Evolutionary conservation across 2,113 vertebrate genomes (phyloP).

Genomic region (Osmerus eperlanus): DNA sequence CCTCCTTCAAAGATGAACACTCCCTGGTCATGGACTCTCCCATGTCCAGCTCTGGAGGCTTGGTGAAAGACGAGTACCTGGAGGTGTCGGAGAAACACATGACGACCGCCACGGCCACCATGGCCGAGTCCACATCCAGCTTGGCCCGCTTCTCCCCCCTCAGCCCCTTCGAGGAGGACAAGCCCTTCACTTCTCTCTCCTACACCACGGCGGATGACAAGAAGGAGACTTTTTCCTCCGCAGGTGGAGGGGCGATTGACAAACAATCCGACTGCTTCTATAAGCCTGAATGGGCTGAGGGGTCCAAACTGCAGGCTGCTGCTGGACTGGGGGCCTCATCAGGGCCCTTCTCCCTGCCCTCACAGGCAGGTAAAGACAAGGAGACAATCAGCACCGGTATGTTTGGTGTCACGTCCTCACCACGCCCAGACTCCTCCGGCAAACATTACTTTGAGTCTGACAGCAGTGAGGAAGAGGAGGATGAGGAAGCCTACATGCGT

Average conservation of each 20-base stretch:
- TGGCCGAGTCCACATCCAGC: conserved; percentile 69
- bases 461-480: conserved; percentile 72
- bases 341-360: conserved; percentile 46
- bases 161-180: conserved; percentile 76
- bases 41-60: conserved; percentile 60
- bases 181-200: conserved; percentile 56
- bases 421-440: conserved; percentile 68
- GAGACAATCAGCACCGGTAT: conserved; percentile 67
- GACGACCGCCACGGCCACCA: conserved; percentile 53
- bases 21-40: conserved; percentile 67
- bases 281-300: conserved; percentile 67
- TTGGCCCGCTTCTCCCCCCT: conserved; percentile 72
- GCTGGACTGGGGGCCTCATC: conserved; percentile 44
- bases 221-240: conserved; percentile 42
- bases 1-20: conserved; percentile 76
- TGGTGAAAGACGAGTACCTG: conserved; percentile 84
- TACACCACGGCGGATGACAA: conserved; percentile 43
- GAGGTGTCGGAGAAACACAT: conserved; percentile 85
- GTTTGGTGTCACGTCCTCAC: conserved; percentile 75
- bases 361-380: conserved; percentile 53
- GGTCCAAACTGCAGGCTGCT: conserved; percentile 46
- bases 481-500: conserved; percentile 66
- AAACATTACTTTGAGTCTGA: conserved; percentile 75
- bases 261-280: conserved; percentile 72
- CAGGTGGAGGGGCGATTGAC: conserved; percentile 61